phyloP scores from a whole-genome alignment of 2,113 vertebrate genomes.

The Castor canadensis region DNA sequence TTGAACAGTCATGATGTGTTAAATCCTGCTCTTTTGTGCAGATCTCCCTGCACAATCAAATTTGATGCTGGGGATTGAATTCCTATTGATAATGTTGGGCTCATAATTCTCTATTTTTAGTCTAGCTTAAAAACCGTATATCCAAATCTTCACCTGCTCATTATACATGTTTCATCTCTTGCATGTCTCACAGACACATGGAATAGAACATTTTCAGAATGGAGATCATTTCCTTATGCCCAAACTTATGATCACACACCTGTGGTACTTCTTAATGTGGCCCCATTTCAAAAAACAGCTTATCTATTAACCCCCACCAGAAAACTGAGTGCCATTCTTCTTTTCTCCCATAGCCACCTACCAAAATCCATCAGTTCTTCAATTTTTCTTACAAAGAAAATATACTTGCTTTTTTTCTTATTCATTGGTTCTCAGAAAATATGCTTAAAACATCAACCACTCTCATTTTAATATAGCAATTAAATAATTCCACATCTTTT shows the following conservation, averaged over 20 bases:
- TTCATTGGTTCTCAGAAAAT: background rate
- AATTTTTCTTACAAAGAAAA: slow-evolving; percentile 11
- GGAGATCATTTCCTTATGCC: background rate
- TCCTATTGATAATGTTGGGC: background rate
- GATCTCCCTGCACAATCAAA: background rate
- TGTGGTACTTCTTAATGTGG: background rate
- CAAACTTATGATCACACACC: background rate
- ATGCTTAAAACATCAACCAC: background rate
- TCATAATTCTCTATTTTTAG: background rate
- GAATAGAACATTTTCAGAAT: background rate
- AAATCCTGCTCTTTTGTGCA: background rate
- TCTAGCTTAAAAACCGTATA: background rate
- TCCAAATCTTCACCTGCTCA: background rate
- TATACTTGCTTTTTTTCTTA: background rate
- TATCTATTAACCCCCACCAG: background rate
- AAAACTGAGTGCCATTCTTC: background rate
- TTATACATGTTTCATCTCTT: background rate
- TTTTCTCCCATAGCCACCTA: background rate
- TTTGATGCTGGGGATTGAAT: background rate
- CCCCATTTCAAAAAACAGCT: background rate
- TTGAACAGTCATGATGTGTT: background rate
- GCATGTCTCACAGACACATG: background rate
- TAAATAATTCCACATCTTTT: background rate
- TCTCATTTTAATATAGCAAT: background rate
- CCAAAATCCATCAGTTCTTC: background rate